Evolutionary conservation across 2,113 vertebrate genomes (phyloP).

Genomic region (Boulengeromyrus knoepffleri): DNA sequence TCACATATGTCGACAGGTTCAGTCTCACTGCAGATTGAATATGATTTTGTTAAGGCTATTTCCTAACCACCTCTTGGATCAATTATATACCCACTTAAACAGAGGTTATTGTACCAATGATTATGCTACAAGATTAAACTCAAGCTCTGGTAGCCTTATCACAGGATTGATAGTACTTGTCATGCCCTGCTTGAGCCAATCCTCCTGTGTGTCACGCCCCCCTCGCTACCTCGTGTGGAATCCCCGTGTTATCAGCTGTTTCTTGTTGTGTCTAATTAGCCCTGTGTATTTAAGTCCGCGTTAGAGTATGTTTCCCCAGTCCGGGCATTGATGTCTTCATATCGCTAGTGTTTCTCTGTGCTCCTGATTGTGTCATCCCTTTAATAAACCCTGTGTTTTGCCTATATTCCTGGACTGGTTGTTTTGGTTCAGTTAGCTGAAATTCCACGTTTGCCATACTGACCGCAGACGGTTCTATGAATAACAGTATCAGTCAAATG

Average conservation of each 20-base stretch:
- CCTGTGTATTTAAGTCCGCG: too few species aligned
- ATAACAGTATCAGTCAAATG: not conserved
- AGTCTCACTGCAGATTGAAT: conserved; percentile 38
- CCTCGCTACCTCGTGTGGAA: too few species aligned
- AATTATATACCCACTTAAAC: not conserved
- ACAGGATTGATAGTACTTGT: too few species aligned
- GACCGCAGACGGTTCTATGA: not conserved
- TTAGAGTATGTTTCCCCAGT: too few species aligned
- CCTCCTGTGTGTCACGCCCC: too few species aligned
- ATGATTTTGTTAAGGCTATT: not conserved
- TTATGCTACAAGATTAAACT: not conserved
- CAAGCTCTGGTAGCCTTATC: not conserved
- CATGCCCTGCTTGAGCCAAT: too few species aligned
- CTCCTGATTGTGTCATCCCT: too few species aligned
- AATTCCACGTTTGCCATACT: not conserved
- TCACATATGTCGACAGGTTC: conserved; percentile 28
- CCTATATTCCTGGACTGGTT: not conserved
- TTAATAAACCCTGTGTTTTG: too few species aligned
- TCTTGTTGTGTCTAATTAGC: too few species aligned
- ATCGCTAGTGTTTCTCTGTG: too few species aligned
- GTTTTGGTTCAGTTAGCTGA: not conserved
- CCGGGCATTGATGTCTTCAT: too few species aligned
- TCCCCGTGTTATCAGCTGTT: too few species aligned
- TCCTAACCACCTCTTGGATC: not conserved
- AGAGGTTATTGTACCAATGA: not conserved